phyloP scores from a whole-genome alignment of 2,888 invertebrate genomes.

The Dasypolia templi region DNA sequence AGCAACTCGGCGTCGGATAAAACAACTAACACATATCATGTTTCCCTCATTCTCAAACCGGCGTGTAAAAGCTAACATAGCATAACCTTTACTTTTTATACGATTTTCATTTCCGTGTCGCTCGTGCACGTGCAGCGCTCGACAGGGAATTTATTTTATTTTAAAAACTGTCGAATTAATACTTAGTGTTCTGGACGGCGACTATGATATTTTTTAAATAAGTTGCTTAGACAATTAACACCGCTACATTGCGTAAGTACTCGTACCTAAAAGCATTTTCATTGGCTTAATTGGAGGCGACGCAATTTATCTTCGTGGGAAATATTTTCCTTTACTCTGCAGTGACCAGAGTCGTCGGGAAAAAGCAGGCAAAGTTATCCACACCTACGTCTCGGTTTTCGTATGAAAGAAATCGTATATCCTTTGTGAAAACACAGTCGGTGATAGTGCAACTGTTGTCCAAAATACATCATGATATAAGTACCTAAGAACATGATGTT shows the following conservation, averaged over 20 bases:
- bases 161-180: background rate
- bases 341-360: constrained; percentile 48
- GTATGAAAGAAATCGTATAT: constrained; percentile 80
- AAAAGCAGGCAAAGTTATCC: constrained; percentile 72
- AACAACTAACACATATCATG: constrained; percentile 59
- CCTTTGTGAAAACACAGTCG: constrained; percentile 79
- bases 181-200: background rate
- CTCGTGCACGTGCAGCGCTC: constrained; percentile 27
- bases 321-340: constrained; percentile 62
- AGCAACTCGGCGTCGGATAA: constrained; percentile 46
- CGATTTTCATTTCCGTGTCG: constrained; percentile 55
- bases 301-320: constrained; percentile 66
- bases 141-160: constrained; percentile 45
- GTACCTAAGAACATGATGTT: constrained; percentile 50
- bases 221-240: constrained; percentile 54
- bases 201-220: constrained; percentile 8
- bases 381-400: constrained; percentile 68
- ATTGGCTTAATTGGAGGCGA: constrained; percentile 67
- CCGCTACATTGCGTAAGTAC: constrained; percentile 45
- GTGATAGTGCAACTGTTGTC: constrained; percentile 76
- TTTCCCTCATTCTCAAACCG: constrained; percentile 56
- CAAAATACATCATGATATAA: constrained; percentile 43
- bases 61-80: constrained; percentile 59
- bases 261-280: constrained; percentile 64
- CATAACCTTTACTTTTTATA: constrained; percentile 58